Percentiles rank a stretch among this genome's conserved stretches.
These are phyloP conservation scores for Telmatherina bonti DNA, from an alignment of 2,797 vertebrate species.

Conservation along the genomic window DNA sequence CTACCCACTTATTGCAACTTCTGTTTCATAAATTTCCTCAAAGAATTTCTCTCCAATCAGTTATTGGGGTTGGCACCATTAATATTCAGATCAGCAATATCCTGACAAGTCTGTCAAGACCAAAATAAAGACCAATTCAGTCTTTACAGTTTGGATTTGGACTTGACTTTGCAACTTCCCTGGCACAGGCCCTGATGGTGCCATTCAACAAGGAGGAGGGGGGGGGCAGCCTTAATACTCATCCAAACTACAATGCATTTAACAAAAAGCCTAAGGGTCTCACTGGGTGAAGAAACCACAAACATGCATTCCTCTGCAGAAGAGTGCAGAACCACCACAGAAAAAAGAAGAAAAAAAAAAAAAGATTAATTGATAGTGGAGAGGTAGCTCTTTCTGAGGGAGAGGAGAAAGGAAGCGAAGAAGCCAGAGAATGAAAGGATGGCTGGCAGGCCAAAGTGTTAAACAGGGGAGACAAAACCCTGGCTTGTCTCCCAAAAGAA, in stretches of 20 bases:
- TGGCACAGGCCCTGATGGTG: conserved; percentile 34
- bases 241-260: conserved; percentile 63
- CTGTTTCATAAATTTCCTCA: background rate
- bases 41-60: background rate
- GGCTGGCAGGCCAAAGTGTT: conserved; percentile 70
- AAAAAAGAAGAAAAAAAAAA: background rate
- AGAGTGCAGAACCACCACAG: conserved; percentile 62
- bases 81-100: conserved; percentile 4
- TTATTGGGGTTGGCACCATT: conserved; percentile 14
- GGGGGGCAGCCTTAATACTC: conserved; percentile 38
- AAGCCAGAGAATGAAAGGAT: conserved; percentile 68
- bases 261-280: conserved; percentile 66
- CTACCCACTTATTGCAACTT: background rate
- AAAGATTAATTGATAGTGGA: conserved; percentile 74
- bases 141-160: background rate
- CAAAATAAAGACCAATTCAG: conserved; percentile 26
- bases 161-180: conserved; percentile 3
- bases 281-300: conserved; percentile 71
- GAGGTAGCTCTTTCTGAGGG: conserved; percentile 64
- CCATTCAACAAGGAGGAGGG: conserved; percentile 53
- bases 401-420: conserved; percentile 40
- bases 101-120: conserved; percentile 14
- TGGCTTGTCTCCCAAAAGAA: conserved; percentile 69
- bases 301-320: conserved; percentile 67
- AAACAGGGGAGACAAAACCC: conserved; percentile 68